Conservation (phyloP, 2,113 vertebrate genomes). For the Ochotona curzoniae region DNA sequence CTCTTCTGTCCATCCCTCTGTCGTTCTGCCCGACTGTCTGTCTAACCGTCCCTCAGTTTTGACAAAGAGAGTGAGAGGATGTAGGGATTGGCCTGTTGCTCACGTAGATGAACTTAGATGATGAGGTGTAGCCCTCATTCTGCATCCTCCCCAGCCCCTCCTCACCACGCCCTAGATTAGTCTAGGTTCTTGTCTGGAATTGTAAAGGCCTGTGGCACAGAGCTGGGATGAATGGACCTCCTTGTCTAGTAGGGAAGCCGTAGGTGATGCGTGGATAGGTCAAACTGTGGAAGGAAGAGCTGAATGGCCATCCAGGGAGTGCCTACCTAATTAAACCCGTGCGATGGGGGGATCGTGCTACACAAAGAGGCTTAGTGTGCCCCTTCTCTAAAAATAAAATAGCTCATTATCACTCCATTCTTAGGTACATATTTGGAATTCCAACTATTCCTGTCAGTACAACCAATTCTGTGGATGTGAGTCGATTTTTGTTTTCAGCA, state of each 20-base stretch:
- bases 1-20: not conserved
- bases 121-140: not conserved
- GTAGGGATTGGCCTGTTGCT: not conserved
- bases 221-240: not conserved
- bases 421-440: not conserved
- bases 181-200: not conserved
- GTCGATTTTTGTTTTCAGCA: slow-evolving; percentile 21
- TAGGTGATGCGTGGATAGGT: not conserved
- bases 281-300: not conserved
- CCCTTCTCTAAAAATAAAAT: not conserved
- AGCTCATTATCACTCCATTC: not conserved
- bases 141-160: not conserved
- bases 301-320: not conserved
- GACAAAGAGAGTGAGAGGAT: not conserved
- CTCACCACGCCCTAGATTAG: not conserved
- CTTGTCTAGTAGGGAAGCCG: not conserved
- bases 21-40: not conserved
- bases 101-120: not conserved
- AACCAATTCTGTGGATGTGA: not conserved
- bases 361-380: not conserved
- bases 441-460: not conserved
- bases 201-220: not conserved
- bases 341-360: not conserved
- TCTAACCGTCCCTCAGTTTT: not conserved
- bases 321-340: not conserved